A percentile compares a stretch with the other conserved stretches of the same genome.
phyloP scores from a whole-genome alignment of 2,888 invertebrate species.

The Thymelicus sylvestris region DNA sequence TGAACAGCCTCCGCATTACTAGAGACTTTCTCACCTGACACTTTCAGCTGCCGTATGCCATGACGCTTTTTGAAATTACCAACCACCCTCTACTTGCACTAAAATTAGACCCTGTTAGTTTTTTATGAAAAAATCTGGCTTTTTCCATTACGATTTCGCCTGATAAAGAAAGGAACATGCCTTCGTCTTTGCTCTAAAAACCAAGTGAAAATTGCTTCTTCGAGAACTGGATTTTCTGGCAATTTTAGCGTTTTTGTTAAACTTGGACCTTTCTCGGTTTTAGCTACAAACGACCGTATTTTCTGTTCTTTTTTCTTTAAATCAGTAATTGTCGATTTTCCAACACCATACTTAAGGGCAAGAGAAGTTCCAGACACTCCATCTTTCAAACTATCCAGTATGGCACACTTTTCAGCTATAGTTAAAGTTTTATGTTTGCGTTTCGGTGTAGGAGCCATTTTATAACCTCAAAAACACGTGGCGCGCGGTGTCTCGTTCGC shows the following conservation, averaged over 20 bases:
- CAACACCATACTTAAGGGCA: slow-evolving; percentile 36
- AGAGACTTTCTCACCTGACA: slow-evolving; percentile 4
- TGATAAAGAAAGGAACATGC: slow-evolving; percentile 36
- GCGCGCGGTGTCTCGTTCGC: too few relatives aligned
- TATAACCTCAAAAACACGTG: not conserved
- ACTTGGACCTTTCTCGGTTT: slow-evolving; percentile 38
- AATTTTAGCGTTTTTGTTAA: slow-evolving; percentile 34
- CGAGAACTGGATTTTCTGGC: slow-evolving; percentile 37
- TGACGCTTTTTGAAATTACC: slow-evolving; percentile 4
- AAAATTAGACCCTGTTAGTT: not conserved
- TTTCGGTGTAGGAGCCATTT: slow-evolving; percentile 4
- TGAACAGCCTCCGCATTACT: slow-evolving; percentile 38
- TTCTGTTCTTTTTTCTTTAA: slow-evolving; percentile 38
- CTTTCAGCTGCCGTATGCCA: slow-evolving; percentile 2
- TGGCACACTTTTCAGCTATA: slow-evolving; percentile 4
- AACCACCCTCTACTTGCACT: slow-evolving; percentile 2
- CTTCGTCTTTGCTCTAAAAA: slow-evolving; percentile 39
- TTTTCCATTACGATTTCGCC: slow-evolving; percentile 39
- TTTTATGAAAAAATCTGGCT: slow-evolving; percentile 35
- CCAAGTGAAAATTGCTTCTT: slow-evolving; percentile 42
- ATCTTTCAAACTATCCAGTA: slow-evolving; percentile 4
- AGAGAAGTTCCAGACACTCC: slow-evolving; percentile 9
- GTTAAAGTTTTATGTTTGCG: slow-evolving; percentile 4
- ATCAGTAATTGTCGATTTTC: slow-evolving; percentile 38
- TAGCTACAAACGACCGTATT: slow-evolving; percentile 31